A percentile compares a stretch with the other conserved stretches of the same genome.
These are phyloP conservation scores for Bettongia penicillata DNA, from an alignment of 2,113 vertebrate genomes.

Conservation along the genomic window DNA sequence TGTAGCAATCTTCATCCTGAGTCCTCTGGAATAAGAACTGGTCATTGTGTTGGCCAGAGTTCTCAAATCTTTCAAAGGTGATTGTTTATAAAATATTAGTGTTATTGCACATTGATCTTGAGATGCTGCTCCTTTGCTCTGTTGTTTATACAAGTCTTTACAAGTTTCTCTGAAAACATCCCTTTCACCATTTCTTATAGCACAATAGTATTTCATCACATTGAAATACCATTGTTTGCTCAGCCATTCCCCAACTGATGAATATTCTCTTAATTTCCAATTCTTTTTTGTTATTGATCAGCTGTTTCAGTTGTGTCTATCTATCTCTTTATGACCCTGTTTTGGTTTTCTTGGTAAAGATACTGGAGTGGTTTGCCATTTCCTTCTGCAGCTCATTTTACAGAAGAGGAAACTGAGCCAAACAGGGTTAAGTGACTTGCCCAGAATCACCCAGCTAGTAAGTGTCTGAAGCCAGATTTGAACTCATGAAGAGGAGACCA, in stretches of 20 bases:
- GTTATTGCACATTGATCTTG: neutral
- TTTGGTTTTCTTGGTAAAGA: neutral
- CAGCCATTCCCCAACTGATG: neutral
- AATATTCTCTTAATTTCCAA: neutral
- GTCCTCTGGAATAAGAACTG: no score
- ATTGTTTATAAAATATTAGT: neutral
- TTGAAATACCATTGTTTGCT: neutral
- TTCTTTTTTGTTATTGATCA: neutral
- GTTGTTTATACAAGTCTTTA: neutral
- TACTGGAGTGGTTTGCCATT: neutral
- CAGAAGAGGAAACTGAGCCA: neutral
- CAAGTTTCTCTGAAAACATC: neutral
- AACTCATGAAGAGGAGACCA: neutral
- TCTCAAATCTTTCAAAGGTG: neutral
- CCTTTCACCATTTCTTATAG: neutral
- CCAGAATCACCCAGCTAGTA: neutral
- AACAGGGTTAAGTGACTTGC: neutral
- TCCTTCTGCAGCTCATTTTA: neutral
- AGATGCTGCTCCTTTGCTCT: neutral
- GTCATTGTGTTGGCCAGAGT: neutral
- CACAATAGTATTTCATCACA: neutral
- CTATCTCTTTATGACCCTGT: neutral
- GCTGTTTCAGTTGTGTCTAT: neutral
- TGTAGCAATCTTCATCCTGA: no score
- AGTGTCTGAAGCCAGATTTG: neutral